A percentile compares a stretch with the other conserved stretches of the same genome.
phyloP scores from a whole-genome alignment of 2,888 invertebrate species.

The Thecophora atra region DNA sequence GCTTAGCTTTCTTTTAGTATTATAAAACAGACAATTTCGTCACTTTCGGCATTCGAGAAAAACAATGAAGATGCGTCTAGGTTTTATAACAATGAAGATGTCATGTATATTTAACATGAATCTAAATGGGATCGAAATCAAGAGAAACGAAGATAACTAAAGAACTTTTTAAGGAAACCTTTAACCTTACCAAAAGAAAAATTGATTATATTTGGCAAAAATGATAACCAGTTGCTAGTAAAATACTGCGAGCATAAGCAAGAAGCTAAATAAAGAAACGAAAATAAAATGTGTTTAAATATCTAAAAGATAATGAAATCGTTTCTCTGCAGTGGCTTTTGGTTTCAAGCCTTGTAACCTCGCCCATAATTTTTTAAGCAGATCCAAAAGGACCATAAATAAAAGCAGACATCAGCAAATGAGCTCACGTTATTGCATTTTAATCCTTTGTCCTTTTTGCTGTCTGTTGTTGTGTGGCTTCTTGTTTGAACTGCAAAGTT shows the following conservation, averaged over 20 bases:
- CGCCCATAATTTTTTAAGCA: neutral
- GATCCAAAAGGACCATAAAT: neutral
- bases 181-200: neutral
- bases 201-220: no score
- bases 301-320: neutral
- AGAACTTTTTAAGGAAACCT: no score
- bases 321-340: neutral
- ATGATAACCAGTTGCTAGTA: neutral
- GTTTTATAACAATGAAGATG: no score
- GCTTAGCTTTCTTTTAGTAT: no score
- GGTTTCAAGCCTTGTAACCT: neutral
- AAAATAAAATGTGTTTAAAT: neutral
- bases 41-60: no score
- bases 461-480: neutral
- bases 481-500: slow-evolving; percentile 7
- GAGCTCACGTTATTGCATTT: neutral
- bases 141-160: no score
- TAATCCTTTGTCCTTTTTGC: neutral
- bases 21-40: no score
- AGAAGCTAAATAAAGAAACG: neutral
- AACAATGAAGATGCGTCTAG: no score
- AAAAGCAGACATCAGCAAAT: neutral
- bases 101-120: no score
- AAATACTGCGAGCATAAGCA: neutral
- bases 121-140: no score